phyloP scores from a whole-genome alignment of 1,140 invertebrate genomes.

The Tenebrio molitor region DNA sequence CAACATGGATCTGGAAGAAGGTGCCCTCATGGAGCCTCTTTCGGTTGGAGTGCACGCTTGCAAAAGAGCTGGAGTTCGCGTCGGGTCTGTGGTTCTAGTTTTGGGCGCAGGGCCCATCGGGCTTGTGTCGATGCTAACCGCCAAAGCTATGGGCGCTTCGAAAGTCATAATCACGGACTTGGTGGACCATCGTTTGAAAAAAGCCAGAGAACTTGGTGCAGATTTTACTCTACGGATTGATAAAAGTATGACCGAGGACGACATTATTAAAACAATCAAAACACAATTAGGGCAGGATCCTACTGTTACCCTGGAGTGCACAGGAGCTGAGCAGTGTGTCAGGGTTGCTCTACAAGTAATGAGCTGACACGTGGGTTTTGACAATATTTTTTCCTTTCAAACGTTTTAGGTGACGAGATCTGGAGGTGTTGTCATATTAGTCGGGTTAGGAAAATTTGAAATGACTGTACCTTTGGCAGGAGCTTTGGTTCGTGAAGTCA shows the following conservation, averaged over 20 bases:
- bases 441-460: constrained; percentile 85
- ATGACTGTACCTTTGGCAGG: constrained; percentile 85
- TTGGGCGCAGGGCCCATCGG: constrained; percentile 94
- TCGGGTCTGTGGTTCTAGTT: constrained; percentile 85
- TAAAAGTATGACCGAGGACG: constrained; percentile 70
- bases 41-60: constrained; percentile 95
- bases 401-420: constrained; percentile 85
- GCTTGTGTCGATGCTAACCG: constrained; percentile 85
- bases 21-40: constrained; percentile 91
- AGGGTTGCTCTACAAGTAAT: constrained; percentile 80
- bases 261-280: constrained; percentile 74
- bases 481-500: constrained; percentile 85
- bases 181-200: constrained; percentile 77
- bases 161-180: constrained; percentile 88
- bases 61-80: constrained; percentile 78
- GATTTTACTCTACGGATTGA: constrained; percentile 76
- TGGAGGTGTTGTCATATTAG: constrained; percentile 85
- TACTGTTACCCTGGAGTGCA: constrained; percentile 88
- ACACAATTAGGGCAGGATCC: constrained; percentile 76
- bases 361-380: too few relatives aligned
- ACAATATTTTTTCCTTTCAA: too few relatives aligned
- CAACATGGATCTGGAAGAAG: constrained; percentile 91
- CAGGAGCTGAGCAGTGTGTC: constrained; percentile 83
- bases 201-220: constrained; percentile 88
- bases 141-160: constrained; percentile 89